Conservation (phyloP, 2,113 vertebrate species). For the Poeciliopsis occidentalis region DNA sequence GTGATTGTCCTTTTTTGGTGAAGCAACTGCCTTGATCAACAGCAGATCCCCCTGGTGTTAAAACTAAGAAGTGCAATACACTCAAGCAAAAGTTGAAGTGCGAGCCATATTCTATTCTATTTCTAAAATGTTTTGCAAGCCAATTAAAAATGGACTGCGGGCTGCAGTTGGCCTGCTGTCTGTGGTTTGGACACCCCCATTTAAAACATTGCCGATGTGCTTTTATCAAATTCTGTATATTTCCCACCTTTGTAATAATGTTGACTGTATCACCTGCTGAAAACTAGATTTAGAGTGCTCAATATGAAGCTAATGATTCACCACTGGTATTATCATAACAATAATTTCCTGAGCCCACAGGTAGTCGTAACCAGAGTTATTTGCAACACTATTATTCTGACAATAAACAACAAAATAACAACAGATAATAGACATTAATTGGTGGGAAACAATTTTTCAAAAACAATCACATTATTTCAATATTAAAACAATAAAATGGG, state of each 20-base stretch:
- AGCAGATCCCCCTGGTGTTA: too few species aligned
- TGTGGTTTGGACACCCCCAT: too few species aligned
- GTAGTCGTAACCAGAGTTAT: background rate
- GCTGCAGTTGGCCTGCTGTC: too few species aligned
- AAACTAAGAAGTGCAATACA: too few species aligned
- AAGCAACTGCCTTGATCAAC: too few species aligned
- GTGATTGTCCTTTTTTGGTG: too few species aligned
- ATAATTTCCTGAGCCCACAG: slow-evolving; percentile 12
- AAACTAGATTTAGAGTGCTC: slow-evolving; percentile 3
- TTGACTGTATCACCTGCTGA: background rate
- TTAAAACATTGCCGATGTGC: too few species aligned
- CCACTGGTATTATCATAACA: slow-evolving; percentile 5
- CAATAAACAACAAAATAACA: background rate
- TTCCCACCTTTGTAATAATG: slow-evolving; percentile 15
- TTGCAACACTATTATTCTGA: background rate
- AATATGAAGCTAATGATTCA: slow-evolving; percentile 24
- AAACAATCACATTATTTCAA: background rate
- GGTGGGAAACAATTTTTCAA: background rate
- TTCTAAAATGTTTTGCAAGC: too few species aligned
- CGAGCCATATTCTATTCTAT: too few species aligned
- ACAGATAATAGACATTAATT: slow-evolving; percentile 2
- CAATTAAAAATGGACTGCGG: too few species aligned
- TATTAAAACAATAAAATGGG: background rate
- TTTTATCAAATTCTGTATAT: too few species aligned
- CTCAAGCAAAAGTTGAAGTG: too few species aligned